phyloP scores from a whole-genome alignment of 2,113 vertebrate genomes.

The Peromyscus leucopus region DNA sequence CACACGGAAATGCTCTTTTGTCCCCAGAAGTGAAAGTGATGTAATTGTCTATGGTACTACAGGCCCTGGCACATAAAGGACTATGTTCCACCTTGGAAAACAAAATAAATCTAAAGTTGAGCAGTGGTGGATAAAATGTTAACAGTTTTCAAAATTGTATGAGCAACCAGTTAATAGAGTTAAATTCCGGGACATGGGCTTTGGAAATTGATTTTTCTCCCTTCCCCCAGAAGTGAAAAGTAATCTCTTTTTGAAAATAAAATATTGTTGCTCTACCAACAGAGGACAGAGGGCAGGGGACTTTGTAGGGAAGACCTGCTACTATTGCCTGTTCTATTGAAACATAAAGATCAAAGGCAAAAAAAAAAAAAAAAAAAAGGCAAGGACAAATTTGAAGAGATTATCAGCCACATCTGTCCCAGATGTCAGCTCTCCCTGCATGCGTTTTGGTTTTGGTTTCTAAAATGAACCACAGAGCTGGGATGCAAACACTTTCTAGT shows the following conservation, averaged over 20 bases:
- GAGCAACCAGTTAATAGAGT: background rate
- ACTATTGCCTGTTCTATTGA: background rate
- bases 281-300: background rate
- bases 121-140: background rate
- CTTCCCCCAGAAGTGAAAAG: background rate
- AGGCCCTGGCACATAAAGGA: background rate
- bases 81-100: background rate
- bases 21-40: background rate
- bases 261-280: background rate
- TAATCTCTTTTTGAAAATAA: slow-evolving; percentile 31
- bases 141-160: background rate
- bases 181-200: background rate
- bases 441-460: background rate
- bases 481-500: background rate
- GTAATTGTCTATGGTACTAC: background rate
- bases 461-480: background rate
- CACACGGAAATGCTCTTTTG: background rate
- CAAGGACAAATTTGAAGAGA: slow-evolving; percentile 31
- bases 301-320: background rate
- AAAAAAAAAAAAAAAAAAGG: slow-evolving; percentile 23
- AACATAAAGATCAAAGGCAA: background rate
- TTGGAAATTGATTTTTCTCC: background rate
- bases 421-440: background rate
- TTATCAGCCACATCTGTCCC: slow-evolving; percentile 30
- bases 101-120: slow-evolving; percentile 51